Conservation (phyloP, 2,113 vertebrate species). For the Poecilia latipinna region DNA sequence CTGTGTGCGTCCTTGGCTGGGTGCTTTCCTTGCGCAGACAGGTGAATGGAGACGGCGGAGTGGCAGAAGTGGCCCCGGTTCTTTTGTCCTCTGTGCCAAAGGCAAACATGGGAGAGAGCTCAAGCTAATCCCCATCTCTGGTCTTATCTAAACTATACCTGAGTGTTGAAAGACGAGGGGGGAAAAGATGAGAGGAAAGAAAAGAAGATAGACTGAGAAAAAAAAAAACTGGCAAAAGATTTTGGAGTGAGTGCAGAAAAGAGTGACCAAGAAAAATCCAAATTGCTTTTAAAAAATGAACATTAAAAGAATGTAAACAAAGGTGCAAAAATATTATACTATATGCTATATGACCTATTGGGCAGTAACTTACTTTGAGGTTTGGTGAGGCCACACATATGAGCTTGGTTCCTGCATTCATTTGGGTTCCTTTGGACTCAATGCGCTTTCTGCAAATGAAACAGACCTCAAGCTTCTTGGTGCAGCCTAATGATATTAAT, state of each 20-base stretch:
- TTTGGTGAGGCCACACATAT: background rate
- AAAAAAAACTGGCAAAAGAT: background rate
- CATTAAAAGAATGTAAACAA: background rate
- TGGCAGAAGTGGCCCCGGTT: constrained; percentile 56
- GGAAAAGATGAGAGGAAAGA: constrained; percentile 11
- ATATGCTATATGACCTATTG: background rate
- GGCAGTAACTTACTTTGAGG: background rate
- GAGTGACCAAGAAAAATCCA: background rate
- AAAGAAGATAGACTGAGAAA: constrained; percentile 3
- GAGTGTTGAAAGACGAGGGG: constrained; percentile 26
- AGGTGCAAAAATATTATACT: background rate
- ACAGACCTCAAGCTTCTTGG: background rate
- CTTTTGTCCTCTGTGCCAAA: constrained; percentile 71
- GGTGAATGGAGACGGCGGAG: constrained; percentile 61
- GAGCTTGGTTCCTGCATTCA: background rate
- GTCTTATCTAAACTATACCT: constrained; percentile 71
- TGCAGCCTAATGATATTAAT: background rate
- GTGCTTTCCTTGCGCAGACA: constrained; percentile 34
- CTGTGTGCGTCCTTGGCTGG: constrained; percentile 29
- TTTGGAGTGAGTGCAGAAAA: constrained; percentile 4
- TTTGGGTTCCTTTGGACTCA: no score
- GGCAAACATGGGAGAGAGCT: constrained; percentile 68
- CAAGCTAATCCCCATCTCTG: constrained; percentile 61
- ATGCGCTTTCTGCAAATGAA: background rate
- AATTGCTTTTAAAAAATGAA: background rate